Percentiles rank a stretch among this genome's conserved stretches.
Evolutionary conservation across 1,140 invertebrate species (phyloP).

Genomic region (Notospermus geniculatus): DNA sequence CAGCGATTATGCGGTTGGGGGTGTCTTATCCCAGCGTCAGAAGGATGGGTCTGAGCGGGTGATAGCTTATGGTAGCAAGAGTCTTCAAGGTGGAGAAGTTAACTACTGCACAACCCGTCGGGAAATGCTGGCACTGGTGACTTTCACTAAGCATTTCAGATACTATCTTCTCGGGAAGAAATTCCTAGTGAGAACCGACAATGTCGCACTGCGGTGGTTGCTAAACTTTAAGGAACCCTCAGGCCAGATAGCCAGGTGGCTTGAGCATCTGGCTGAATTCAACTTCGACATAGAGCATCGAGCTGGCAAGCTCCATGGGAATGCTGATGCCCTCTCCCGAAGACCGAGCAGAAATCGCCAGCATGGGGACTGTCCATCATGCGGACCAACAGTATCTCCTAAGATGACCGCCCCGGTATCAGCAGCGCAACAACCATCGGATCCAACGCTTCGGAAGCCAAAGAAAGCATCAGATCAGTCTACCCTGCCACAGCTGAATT

Average conservation of each 20-base stretch:
- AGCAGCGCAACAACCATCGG: background rate
- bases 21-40: slow-evolving; percentile 9
- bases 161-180: background rate
- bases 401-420: no score
- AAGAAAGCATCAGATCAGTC: background rate
- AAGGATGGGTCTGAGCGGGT: slow-evolving; percentile 15
- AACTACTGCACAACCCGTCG: slow-evolving; percentile 19
- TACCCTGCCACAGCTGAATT: background rate
- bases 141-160: background rate
- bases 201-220: slow-evolving; percentile 11
- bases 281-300: background rate
- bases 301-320: background rate
- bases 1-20: background rate
- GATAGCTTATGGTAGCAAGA: slow-evolving; percentile 14
- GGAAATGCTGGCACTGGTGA: slow-evolving; percentile 11
- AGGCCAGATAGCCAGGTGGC: background rate
- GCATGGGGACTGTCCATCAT: background rate
- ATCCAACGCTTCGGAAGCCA: background rate
- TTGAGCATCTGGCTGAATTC: slow-evolving; percentile 1
- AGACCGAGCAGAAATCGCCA: background rate
- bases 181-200: slow-evolving; percentile 12
- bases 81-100: slow-evolving; percentile 5
- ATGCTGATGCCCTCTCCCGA: background rate
- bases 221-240: background rate
- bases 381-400: slow-evolving; percentile 10